Base-by-base conservation (phyloP, 2,888 invertebrate species). In the Scrobipalpa costella region DNA sequence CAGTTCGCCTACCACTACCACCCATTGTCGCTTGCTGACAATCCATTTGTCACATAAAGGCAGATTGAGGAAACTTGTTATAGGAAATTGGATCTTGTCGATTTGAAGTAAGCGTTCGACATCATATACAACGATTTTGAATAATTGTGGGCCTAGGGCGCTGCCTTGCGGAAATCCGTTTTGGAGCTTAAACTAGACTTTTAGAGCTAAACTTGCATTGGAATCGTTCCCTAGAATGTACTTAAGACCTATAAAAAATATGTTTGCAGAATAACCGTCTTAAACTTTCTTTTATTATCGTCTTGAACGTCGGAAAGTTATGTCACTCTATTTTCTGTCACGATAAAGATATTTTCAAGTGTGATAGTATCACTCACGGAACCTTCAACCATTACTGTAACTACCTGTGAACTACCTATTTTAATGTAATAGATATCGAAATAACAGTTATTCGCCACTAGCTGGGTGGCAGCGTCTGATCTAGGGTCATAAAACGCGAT, bases 1-100 rank as follows among this genome's bases (percentile, higher is more conserved):
- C 49, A 49, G 61, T 61, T 61, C 61, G 49, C 61, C 61, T 49
- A 61, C 61, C 27, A 15, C 36, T 38, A 36, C 57, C 57, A 57
- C 40, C 59, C 44, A 59, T 59, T 59, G 59, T 59, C 59, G 27
- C 55, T 11, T 2, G 21, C 44, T 59, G 40, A 59, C 59, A 59
- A 38, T 13, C 59, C 59, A 44, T 59, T 59, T 44, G 57, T 57
- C 55, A 57, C 13, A 19, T 38, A 38, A 36, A 57, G 57, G 38
- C 36, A 57, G 57, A 55, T 34, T 33, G 55, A 57, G 38, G 38
- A 19, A 57, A 57, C 57, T 38, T 38, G 57, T 55, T 55, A 27
- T 3, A 8, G 11, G 17, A 21, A 5, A 50, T 50, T 21, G 21
- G 50, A 17, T 15, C 2, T 55, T 55, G 55, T 55, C 33, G 52